Evolutionary conservation across 1,140 invertebrate species (phyloP), one percentile per base, ranked within the genome.

Genomic region (Caenorhabditis inopinata): DNA sequence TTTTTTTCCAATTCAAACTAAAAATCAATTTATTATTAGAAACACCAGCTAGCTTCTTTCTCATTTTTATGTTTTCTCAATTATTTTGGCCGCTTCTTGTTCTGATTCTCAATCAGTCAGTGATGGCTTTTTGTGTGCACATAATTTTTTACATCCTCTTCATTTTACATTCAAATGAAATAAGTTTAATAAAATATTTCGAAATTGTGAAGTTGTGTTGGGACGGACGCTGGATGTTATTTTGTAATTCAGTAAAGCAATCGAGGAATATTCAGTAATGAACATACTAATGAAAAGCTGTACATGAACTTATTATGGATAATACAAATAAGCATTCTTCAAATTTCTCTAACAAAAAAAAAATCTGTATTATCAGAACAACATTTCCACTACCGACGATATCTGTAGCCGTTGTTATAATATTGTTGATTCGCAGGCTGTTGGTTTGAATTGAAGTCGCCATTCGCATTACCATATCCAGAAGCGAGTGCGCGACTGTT

Each of bases 21-120:
- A 38, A 68, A 38, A 42, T 38, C 58, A 68, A 68, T 32, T 68
- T 32, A 68, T 68, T 68, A 5, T 38, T 38, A 38, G 32, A 68
- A 58, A 38, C 38, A 38, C 58, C 32, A 68, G 32, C 58, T 68
- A 68, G 58, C 58, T 68, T 68, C 21, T 32, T 68, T 68, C n/a
- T n/a, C n/a, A n/a, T n/a, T 4, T 58, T 23, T 58, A 23, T 58
- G 29, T 16, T 53, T 25, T 11, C 12, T 53, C 23, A 53, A 18
- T 53, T 23, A 11, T 9, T 21, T 68, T 42, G 38, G 38, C 5
- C 38, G 58, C 58, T 68, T 68, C 58, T 68, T 38, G 58, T 68
- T 21, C 58, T 68, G 58, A 68, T 68, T 68, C 58, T 68, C 58
- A 68, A 68, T 68, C 58, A 68, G 58, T 42, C 58, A 38, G 58